A percentile compares a stretch with the other conserved stretches of the same genome.
Evolutionary conservation across 2,113 vertebrate species (phyloP).

Genomic region (Lophura nycthemera): DNA sequence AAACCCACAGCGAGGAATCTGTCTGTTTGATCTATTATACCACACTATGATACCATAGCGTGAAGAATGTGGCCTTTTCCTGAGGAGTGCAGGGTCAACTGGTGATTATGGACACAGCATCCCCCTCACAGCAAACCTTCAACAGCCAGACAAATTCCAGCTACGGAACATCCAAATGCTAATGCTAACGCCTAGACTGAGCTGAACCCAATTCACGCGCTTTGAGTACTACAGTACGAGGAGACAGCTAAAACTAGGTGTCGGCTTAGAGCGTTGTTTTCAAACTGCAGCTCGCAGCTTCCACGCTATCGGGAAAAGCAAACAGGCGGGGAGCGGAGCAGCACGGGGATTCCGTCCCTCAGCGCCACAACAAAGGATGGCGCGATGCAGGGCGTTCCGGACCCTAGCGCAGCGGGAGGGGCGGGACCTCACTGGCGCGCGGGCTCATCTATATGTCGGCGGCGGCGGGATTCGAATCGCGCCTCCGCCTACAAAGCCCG

Average conservation of each 20-base stretch:
- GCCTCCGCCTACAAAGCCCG: no score
- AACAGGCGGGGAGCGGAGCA: no score
- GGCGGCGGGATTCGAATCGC: background rate
- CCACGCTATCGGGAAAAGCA: no score
- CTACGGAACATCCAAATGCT: background rate
- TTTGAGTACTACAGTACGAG: no score
- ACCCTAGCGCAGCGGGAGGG: no score
- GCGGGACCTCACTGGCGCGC: background rate
- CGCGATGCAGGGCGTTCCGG: background rate
- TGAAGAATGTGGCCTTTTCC: background rate
- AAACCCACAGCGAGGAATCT: accelerated
- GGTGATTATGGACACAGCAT: accelerated
- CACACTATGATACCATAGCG: no score
- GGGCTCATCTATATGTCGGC: no score
- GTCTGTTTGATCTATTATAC: no score
- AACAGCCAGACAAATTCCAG: background rate
- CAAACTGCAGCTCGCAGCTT: no score
- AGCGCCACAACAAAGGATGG: background rate
- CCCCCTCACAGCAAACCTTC: background rate
- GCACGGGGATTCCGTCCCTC: no score
- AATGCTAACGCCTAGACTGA: accelerated
- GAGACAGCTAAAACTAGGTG: no score
- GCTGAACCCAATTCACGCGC: background rate
- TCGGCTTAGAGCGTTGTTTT: no score
- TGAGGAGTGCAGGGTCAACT: accelerated